Evolutionary conservation across 2,888 invertebrate genomes (phyloP).

Genomic region (Euzophera pinguis): DNA sequence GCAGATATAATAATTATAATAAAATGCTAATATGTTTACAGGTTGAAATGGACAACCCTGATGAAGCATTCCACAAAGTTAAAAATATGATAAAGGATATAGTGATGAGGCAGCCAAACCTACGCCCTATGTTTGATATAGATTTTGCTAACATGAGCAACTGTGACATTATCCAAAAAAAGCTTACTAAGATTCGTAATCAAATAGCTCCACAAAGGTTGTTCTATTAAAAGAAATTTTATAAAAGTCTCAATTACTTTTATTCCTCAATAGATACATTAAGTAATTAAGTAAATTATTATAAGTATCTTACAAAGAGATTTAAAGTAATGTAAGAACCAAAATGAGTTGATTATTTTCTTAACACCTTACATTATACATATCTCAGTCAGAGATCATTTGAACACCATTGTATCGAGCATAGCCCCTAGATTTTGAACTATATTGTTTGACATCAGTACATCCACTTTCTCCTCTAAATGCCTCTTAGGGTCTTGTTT

Average conservation of each 20-base stretch:
- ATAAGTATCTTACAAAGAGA: conserved; percentile 55
- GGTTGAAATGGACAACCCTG: conserved; percentile 57
- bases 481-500: conserved; percentile 99
- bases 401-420: conserved; percentile 86
- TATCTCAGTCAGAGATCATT: conserved; percentile 53
- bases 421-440: conserved; percentile 98
- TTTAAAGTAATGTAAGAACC: conserved; percentile 30
- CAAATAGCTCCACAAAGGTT: conserved; percentile 57
- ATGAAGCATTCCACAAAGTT: conserved; percentile 51
- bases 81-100: conserved; percentile 54
- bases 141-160: conserved; percentile 46
- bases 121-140: conserved; percentile 62
- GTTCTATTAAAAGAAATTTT: conserved; percentile 43
- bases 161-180: conserved; percentile 46
- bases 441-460: conserved; percentile 97
- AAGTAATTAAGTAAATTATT: conserved; percentile 59
- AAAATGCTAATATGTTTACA: too few relatives aligned
- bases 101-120: conserved; percentile 42
- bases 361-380: conserved; percentile 50
- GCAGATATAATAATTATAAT: too few relatives aligned
- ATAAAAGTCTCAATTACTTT: conserved; percentile 47
- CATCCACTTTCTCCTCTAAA: conserved; percentile 98
- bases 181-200: conserved; percentile 43
- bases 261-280: conserved; percentile 56
- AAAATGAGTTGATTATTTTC: conserved; percentile 47